Evolutionary conservation across 2,113 vertebrate species (phyloP).

Genomic region (Caretta caretta): DNA sequence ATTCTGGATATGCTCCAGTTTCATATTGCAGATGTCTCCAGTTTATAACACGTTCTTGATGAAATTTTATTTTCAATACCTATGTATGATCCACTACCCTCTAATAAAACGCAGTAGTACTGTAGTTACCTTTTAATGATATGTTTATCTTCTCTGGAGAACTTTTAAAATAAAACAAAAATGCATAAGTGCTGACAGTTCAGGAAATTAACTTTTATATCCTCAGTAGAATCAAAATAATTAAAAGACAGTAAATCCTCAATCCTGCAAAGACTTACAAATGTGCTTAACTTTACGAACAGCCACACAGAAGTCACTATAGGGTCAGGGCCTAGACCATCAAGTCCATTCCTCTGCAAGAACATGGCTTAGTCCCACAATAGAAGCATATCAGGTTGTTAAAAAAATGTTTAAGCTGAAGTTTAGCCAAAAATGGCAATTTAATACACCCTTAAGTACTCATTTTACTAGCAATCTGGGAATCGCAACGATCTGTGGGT

Average conservation of each 20-base stretch:
- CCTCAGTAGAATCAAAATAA: rapidly evolving
- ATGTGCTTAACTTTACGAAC: neutral
- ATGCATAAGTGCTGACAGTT: neutral
- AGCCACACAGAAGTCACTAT: neutral
- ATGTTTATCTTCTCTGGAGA: neutral
- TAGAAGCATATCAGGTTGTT: neutral
- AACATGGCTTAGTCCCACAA: neutral
- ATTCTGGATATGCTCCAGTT: neutral
- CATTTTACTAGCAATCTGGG: neutral
- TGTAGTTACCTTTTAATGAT: neutral
- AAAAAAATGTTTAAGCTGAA: neutral
- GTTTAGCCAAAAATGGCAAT: neutral
- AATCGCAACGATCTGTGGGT: rapidly evolving
- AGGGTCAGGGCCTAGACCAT: neutral
- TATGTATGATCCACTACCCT: neutral
- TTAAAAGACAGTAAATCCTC: neutral
- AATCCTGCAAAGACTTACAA: no score
- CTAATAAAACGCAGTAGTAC: neutral
- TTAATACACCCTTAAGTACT: neutral
- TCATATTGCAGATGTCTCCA: neutral
- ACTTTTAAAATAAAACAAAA: constrained; percentile 1
- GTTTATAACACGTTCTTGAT: neutral
- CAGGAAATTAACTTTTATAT: neutral
- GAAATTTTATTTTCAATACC: neutral
- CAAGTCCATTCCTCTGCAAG: neutral